phyloP scores from a whole-genome alignment of 2,797 vertebrate genomes.

The Adrianichthys oophorus region DNA sequence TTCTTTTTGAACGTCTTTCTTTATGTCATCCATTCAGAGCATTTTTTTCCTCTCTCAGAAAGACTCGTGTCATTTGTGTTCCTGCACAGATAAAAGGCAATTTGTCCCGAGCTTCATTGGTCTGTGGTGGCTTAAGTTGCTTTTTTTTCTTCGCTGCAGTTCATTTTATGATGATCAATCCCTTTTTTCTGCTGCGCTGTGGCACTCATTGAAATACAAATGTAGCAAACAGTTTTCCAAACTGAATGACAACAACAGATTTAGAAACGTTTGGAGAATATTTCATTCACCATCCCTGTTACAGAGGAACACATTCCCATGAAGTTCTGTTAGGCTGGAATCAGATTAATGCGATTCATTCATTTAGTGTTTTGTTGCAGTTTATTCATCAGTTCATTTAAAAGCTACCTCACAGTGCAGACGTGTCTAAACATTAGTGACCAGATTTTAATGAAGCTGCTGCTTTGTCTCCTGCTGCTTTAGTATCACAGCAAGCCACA shows the following conservation, averaged over 20 bases:
- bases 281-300: too few relatives aligned
- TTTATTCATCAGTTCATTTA: neutral
- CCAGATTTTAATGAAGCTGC: neutral
- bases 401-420: neutral
- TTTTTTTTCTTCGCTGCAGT: constrained; percentile 31
- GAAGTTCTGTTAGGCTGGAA: too few relatives aligned
- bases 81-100: constrained; percentile 27
- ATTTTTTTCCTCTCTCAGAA: constrained; percentile 5
- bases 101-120: constrained; percentile 40
- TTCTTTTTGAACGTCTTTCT: constrained; percentile 4
- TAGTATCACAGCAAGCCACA: constrained; percentile 2
- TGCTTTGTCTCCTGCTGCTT: neutral
- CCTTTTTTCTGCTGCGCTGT: constrained; percentile 5
- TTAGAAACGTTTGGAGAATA: too few relatives aligned
- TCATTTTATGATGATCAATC: constrained; percentile 30
- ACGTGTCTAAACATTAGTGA: constrained; percentile 3
- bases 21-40: constrained; percentile 12
- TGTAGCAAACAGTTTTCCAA: neutral
- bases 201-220: constrained; percentile 6
- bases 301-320: too few relatives aligned
- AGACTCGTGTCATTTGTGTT: constrained; percentile 33
- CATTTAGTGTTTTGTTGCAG: too few relatives aligned
- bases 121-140: constrained; percentile 27
- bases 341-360: too few relatives aligned
- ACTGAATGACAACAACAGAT: too few relatives aligned